Percentiles rank a stretch among this genome's conserved stretches.
Evolutionary conservation across 2,113 vertebrate genomes (phyloP).

Genomic region (Charina bottae): DNA sequence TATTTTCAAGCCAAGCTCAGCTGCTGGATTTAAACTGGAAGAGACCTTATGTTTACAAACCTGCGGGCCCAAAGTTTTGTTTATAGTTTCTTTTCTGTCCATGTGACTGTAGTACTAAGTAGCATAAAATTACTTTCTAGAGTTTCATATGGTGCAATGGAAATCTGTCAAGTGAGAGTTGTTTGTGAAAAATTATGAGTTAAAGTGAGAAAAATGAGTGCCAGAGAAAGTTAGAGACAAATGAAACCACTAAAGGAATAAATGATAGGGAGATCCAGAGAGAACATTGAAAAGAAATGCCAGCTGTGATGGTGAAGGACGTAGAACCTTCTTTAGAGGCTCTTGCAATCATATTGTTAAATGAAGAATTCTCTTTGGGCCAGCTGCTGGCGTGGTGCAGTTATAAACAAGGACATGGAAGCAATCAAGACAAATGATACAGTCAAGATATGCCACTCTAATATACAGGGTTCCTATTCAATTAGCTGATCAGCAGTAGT

Average conservation of each 20-base stretch:
- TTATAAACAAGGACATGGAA: slow-evolving; percentile 69
- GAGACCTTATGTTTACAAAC: background rate
- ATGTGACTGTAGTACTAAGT: slow-evolving; percentile 5
- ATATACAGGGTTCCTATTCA: slow-evolving; percentile 52
- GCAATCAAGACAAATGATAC: slow-evolving; percentile 62
- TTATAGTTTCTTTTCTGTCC: background rate
- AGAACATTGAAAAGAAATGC: slow-evolving; percentile 32
- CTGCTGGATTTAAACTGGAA: background rate
- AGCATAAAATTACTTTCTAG: slow-evolving; percentile 16
- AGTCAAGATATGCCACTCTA: slow-evolving; percentile 58
- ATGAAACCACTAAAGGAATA: slow-evolving; percentile 18
- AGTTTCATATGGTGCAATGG: slow-evolving; percentile 2
- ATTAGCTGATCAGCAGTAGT: slow-evolving; percentile 65
- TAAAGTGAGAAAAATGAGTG: slow-evolving; percentile 45
- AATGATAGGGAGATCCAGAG: slow-evolving; percentile 5
- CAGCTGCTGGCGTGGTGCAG: slow-evolving; percentile 65
- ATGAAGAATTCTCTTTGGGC: slow-evolving; percentile 59
- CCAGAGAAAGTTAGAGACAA: slow-evolving; percentile 26
- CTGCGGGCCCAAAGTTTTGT: background rate
- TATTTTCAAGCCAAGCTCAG: background rate
- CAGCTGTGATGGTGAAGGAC: slow-evolving; percentile 18
- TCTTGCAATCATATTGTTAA: slow-evolving; percentile 60
- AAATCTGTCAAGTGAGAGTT: slow-evolving; percentile 40
- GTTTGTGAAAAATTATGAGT: slow-evolving; percentile 32
- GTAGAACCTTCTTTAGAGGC: slow-evolving; percentile 31